phyloP scores from a whole-genome alignment of 2,888 invertebrate genomes.

The Xestoiulus laeticollis region DNA sequence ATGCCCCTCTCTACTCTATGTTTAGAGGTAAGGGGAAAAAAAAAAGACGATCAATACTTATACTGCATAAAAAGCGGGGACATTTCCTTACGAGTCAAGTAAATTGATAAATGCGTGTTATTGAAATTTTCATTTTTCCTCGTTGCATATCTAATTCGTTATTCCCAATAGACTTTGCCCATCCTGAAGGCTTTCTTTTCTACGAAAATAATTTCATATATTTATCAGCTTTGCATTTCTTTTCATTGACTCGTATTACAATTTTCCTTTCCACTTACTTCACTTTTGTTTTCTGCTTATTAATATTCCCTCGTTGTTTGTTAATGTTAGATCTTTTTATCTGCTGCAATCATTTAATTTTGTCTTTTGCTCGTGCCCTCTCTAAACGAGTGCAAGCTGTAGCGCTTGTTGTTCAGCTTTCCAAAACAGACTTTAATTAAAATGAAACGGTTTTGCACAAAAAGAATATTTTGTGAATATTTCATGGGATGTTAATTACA shows the following conservation, averaged over 20 bases:
- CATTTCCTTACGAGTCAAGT: conserved; percentile 30
- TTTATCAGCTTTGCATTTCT: conserved; percentile 35
- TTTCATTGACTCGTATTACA: conserved; percentile 43
- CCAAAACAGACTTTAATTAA: conserved; percentile 41
- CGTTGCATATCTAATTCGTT: conserved; percentile 41
- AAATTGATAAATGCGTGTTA: conserved; percentile 43
- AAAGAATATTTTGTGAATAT: conserved; percentile 45
- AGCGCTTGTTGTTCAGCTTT: conserved; percentile 13
- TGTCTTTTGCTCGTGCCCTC: conserved; percentile 10
- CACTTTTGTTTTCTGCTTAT: conserved; percentile 35
- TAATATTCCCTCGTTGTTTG: conserved; percentile 39
- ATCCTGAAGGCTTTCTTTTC: neutral
- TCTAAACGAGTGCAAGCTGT: neutral
- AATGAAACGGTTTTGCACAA: conserved; percentile 43
- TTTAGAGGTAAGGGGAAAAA: conserved; percentile 62
- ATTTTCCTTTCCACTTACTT: conserved; percentile 28
- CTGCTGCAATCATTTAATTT: conserved; percentile 25
- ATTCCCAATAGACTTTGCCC: neutral
- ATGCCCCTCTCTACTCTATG: conserved; percentile 63
- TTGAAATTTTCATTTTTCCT: conserved; percentile 30
- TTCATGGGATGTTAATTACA: conserved; percentile 50
- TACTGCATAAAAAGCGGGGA: conserved; percentile 25
- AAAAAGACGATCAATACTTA: conserved; percentile 17
- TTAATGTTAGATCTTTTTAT: conserved; percentile 35
- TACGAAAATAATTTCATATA: neutral